Percentiles rank a stretch among this genome's conserved stretches.
Conservation (phyloP, 2,888 invertebrate species). For the Amblyjoppa fuscipennis region DNA sequence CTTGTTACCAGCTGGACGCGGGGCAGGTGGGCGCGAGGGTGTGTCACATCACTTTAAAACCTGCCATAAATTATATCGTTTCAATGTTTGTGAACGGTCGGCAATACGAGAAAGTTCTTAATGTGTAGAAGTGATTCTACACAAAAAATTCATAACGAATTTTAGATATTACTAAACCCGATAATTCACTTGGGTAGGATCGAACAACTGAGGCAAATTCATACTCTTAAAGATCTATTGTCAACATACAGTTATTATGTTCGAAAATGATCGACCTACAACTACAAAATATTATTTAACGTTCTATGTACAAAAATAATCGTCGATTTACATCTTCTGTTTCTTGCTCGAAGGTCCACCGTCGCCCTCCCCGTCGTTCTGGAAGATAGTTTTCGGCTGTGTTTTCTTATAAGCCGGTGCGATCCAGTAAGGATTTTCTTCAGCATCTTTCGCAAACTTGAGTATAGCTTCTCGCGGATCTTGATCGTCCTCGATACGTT, state of each 20-base stretch:
- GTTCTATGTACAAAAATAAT: constrained; percentile 42
- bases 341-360: constrained; percentile 87
- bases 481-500: constrained; percentile 94
- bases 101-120: too few relatives aligned
- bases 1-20: too few relatives aligned
- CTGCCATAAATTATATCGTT: too few relatives aligned
- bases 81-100: too few relatives aligned
- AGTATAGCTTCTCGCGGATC: constrained; percentile 98
- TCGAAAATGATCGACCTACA: not conserved
- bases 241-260: not conserved
- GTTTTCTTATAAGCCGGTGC: constrained; percentile 96
- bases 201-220: too few relatives aligned
- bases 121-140: too few relatives aligned
- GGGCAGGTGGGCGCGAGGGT: too few relatives aligned
- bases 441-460: constrained; percentile 97
- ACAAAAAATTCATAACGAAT: too few relatives aligned
- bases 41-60: too few relatives aligned
- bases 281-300: constrained; percentile 2
- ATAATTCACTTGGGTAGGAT: too few relatives aligned
- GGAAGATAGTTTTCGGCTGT: constrained; percentile 94
- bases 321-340: constrained; percentile 81
- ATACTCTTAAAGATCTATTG: too few relatives aligned
- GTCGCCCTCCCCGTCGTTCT: constrained; percentile 85
- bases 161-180: too few relatives aligned
- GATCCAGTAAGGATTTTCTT: constrained; percentile 98